Evolutionary conservation across 2,888 invertebrate genomes (phyloP).

Genomic region (Lithophane socia): DNA sequence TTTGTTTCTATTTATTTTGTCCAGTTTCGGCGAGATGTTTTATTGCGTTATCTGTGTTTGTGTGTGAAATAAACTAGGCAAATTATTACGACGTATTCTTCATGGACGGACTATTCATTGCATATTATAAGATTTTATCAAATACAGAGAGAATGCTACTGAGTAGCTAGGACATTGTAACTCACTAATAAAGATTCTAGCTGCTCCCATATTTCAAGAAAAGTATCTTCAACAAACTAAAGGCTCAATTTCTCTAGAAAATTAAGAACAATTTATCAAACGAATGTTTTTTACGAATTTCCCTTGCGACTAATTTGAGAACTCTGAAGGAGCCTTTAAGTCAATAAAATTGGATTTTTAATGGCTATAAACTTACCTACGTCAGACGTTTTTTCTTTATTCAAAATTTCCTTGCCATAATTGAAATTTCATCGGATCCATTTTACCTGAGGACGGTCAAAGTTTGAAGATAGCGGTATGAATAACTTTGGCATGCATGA

Average conservation of each 20-base stretch:
- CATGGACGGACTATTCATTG: slow-evolving; percentile 28
- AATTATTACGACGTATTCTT: slow-evolving; percentile 46
- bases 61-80: slow-evolving; percentile 52
- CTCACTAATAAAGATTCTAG: slow-evolving; percentile 8
- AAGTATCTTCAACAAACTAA: not conserved
- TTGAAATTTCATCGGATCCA: slow-evolving; percentile 59
- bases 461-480: slow-evolving; percentile 55
- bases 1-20: slow-evolving; percentile 53
- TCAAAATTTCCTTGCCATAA: slow-evolving; percentile 46
- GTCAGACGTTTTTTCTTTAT: slow-evolving; percentile 41
- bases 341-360: slow-evolving; percentile 61
- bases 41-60: slow-evolving; percentile 23
- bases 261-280: slow-evolving; percentile 36
- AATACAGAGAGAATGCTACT: not conserved
- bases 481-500: slow-evolving; percentile 62
- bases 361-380: slow-evolving; percentile 48
- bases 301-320: slow-evolving; percentile 57
- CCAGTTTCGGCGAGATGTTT: slow-evolving; percentile 35
- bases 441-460: slow-evolving; percentile 56
- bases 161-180: slow-evolving; percentile 22
- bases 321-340: slow-evolving; percentile 31
- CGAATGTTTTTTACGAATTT: slow-evolving; percentile 53
- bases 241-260: slow-evolving; percentile 6
- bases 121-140: slow-evolving; percentile 39
- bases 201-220: not conserved